Conservation (phyloP, 2,888 invertebrate genomes). For the Abrostola tripartita region DNA sequence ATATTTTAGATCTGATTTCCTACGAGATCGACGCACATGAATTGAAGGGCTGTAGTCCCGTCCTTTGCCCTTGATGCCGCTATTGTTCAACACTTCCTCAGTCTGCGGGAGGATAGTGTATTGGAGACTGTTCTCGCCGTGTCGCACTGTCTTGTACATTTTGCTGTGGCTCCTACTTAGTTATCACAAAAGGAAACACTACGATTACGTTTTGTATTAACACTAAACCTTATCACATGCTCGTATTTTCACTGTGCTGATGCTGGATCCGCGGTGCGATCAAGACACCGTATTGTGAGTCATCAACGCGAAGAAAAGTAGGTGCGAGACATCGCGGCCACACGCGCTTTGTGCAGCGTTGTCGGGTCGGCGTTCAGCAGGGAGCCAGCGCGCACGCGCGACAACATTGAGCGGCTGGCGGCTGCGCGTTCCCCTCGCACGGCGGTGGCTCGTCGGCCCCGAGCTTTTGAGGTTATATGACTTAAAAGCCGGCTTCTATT, state of each 20-base stretch:
- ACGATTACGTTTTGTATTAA: constrained; percentile 65
- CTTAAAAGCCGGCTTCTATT: constrained; percentile 79
- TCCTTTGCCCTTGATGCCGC: constrained; percentile 87
- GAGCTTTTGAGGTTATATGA: constrained; percentile 85
- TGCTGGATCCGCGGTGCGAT: constrained; percentile 57
- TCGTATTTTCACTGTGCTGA: constrained; percentile 68
- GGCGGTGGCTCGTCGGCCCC: constrained; percentile 52
- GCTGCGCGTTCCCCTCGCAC: constrained; percentile 77
- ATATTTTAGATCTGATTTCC: constrained; percentile 78
- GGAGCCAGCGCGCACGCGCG: constrained; percentile 75
- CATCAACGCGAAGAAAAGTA: constrained; percentile 69
- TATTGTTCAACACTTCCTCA: constrained; percentile 90
- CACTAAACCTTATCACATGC: constrained; percentile 78
- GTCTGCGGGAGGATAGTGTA: constrained; percentile 92
- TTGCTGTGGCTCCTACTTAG: constrained; percentile 67
- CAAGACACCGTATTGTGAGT: constrained; percentile 62
- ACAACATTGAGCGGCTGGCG: constrained; percentile 86
- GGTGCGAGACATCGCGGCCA: constrained; percentile 75
- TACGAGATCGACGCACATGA: constrained; percentile 77
- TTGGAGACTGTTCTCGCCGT: constrained; percentile 92
- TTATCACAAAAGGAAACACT: constrained; percentile 78
- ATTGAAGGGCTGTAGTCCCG: constrained; percentile 85
- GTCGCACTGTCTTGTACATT: constrained; percentile 93
- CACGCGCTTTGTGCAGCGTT: constrained; percentile 81
- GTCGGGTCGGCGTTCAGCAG: constrained; percentile 60